phyloP scores from a whole-genome alignment of 2,797 vertebrate species.

The Mormyrus proboscirostris region DNA sequence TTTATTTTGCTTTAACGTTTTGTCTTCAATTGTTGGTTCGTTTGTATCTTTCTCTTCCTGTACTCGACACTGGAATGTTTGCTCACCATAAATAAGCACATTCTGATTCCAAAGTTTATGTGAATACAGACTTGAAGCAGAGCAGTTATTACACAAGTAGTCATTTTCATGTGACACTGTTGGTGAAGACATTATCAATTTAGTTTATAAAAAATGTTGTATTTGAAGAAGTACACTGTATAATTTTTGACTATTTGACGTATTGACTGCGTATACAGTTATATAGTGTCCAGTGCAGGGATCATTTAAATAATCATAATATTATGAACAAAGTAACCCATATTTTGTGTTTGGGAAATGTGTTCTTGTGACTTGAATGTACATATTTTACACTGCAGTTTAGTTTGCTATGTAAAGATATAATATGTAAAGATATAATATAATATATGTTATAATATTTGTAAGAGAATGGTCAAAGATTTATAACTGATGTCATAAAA shows the following conservation, averaged over 20 bases:
- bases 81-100: conserved; percentile 35
- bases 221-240: neutral
- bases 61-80: conserved; percentile 32
- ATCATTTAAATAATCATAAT: neutral
- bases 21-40: neutral
- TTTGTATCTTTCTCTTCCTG: neutral
- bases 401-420: neutral
- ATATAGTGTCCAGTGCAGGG: neutral
- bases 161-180: neutral
- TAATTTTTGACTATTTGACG: neutral
- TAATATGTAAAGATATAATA: no score
- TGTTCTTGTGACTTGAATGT: neutral
- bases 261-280: neutral
- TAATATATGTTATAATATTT: neutral
- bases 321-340: neutral
- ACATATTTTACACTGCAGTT: neutral
- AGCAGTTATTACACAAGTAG: conserved; percentile 2
- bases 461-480: neutral
- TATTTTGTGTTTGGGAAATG: neutral
- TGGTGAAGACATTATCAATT: neutral
- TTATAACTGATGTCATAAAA: neutral
- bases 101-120: conserved; percentile 27
- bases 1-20: neutral
- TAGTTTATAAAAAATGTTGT: neutral
- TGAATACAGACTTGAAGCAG: conserved; percentile 30